Base-by-base conservation (phyloP, 1,140 invertebrate genomes). In the Luehdorfia chinensis region DNA sequence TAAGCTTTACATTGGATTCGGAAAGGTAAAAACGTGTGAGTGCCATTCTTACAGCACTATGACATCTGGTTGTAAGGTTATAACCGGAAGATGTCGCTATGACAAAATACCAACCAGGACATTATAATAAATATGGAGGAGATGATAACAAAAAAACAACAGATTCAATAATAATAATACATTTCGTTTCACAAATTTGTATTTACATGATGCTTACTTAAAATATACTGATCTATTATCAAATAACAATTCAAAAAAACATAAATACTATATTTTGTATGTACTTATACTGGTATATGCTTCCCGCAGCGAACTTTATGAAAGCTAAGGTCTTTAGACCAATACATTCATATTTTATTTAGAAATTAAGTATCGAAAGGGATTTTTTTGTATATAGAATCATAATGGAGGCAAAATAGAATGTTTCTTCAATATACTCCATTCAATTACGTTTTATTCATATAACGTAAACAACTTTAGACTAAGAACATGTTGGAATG, bases 161-260 rank as follows among this genome's bases (percentile, higher is more conserved):
- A 43, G 23, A 54, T 51, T 75, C 65, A 76, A 76, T 78, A 75
- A 73, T 75, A 63, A 62, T 72, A 75, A 71, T 77, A 66, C 77
- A 83, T 75, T 69, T 76, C 66, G 64, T 67, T 76, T 72, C 74
- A 75, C 71, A 78, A 80, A 78, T 66, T 74, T 84, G 75, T 84
- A 84, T 84, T 84, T 84, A 84, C 79, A 84, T 79, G 70, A 77
- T 72, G 61, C 62, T 76, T 69, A 75, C 75, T 80, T 80, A 80
- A 65, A 74, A 77, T 73, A 69, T 65, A 70, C 53, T 66, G 64
- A 65, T 69, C 63, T 62, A 67, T 55, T 53, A 76, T 64, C 59
- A 67, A 79, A 77, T 64, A 80, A 83, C 74, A 75, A 71, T 66
- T 74, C 64, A 73, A 79, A 72, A n/a, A n/a, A 71, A 68, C 49